Percentiles rank a stretch among this genome's conserved stretches.
Conservation (phyloP, 2,113 vertebrate species). For the Eonycteris spelaea region DNA sequence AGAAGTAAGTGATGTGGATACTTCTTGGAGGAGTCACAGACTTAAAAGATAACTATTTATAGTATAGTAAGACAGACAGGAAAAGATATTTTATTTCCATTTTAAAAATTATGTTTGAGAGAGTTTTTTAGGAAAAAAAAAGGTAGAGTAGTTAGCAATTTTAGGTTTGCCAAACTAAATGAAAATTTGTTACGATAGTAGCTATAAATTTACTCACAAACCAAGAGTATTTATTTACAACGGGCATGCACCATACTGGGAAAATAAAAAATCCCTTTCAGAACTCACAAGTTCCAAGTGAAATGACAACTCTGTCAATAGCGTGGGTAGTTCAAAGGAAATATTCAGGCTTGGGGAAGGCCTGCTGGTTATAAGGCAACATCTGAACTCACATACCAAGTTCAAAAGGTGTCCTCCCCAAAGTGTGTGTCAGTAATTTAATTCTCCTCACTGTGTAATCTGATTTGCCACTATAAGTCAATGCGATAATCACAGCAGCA, state of each 20-base stretch:
- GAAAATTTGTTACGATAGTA: conserved; percentile 26
- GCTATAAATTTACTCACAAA: conserved; percentile 21
- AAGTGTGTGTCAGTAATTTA: conserved; percentile 35
- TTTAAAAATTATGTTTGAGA: neutral
- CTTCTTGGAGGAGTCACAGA: neutral
- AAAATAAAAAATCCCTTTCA: conserved; percentile 11
- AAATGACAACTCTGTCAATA: neutral
- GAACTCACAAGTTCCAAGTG: neutral
- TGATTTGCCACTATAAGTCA: conserved; percentile 53
- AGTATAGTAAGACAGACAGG: neutral
- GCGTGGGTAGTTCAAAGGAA: neutral
- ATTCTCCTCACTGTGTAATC: conserved; percentile 50
- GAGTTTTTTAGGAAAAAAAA: neutral
- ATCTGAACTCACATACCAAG: conserved; percentile 36
- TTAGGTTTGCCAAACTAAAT: conserved; percentile 40
- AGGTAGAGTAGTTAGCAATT: neutral
- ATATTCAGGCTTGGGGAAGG: neutral
- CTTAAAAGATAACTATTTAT: neutral
- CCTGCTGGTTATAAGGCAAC: neutral
- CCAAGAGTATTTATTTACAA: neutral
- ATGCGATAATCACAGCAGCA: conserved; percentile 41
- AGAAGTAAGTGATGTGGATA: neutral
- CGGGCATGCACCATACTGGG: neutral
- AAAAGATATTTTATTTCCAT: neutral
- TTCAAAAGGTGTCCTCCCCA: conserved; percentile 44